phyloP scores from a whole-genome alignment of 2,888 invertebrate genomes.

The Hymenopus coronatus region DNA sequence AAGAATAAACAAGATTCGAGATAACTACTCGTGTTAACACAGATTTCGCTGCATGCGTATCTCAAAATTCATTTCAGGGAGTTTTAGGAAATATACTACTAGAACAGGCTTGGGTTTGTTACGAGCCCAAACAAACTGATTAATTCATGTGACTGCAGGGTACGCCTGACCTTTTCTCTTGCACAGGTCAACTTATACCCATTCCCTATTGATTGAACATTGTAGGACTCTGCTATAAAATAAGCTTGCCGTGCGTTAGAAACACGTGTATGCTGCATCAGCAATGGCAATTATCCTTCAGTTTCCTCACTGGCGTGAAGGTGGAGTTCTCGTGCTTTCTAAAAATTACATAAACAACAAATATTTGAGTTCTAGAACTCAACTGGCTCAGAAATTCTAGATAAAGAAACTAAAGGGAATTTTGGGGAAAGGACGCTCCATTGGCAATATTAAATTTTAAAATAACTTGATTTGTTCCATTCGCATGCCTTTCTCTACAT shows the following conservation, averaged over 20 bases:
- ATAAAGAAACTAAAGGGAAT: too few species aligned
- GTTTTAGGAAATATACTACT: background rate
- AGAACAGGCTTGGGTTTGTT: background rate
- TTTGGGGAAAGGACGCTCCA: too few species aligned
- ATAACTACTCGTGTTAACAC: background rate
- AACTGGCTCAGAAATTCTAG: too few species aligned
- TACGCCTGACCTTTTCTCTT: background rate
- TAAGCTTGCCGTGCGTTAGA: background rate
- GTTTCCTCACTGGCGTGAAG: too few species aligned
- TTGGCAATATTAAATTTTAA: too few species aligned
- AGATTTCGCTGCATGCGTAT: background rate
- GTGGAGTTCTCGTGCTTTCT: too few species aligned
- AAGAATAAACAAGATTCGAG: background rate
- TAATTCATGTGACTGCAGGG: background rate
- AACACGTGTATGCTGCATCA: background rate
- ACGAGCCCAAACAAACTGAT: background rate
- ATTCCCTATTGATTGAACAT: background rate
- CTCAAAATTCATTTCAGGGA: background rate
- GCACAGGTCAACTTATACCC: background rate
- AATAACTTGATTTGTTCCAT: too few species aligned
- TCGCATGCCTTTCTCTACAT: too few species aligned
- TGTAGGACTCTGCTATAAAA: background rate
- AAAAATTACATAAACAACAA: too few species aligned
- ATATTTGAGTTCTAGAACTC: too few species aligned
- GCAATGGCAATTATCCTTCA: too few species aligned